A percentile compares a stretch with the other conserved stretches of the same genome.
These are phyloP conservation scores for Allobates femoralis DNA, from an alignment of 2,797 vertebrate genomes.

Conservation along the genomic window DNA sequence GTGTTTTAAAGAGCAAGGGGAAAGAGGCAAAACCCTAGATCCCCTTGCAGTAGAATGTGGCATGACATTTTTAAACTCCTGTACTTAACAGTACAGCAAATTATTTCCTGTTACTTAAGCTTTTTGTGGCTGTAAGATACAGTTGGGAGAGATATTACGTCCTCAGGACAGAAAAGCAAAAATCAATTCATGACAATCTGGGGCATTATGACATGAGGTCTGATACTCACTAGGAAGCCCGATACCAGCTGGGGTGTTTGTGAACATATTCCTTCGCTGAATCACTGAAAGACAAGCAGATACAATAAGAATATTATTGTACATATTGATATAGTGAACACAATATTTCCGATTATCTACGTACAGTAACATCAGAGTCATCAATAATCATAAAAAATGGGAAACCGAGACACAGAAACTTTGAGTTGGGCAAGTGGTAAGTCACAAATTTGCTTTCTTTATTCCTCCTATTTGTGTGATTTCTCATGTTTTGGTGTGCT, in stretches of 20 bases:
- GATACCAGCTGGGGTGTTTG: slow-evolving; percentile 90
- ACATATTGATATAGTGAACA: not conserved
- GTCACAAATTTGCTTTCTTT: too few species aligned
- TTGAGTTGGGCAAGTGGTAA: too few species aligned
- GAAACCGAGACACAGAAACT: too few species aligned
- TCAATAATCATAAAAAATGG: too few species aligned
- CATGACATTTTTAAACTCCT: not conserved
- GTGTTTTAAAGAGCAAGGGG: too few species aligned
- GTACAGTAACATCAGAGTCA: too few species aligned
- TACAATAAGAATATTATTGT: not conserved
- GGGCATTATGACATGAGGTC: too few species aligned
- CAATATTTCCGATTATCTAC: not conserved
- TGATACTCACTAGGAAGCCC: slow-evolving; percentile 93
- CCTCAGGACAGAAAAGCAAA: not conserved
- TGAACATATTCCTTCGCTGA: slow-evolving; percentile 88
- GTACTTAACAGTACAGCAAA: not conserved
- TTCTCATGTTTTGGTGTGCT: too few species aligned
- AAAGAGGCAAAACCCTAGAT: too few species aligned
- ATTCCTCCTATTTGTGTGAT: too few species aligned
- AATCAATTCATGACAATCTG: not conserved
- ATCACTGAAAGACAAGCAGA: slow-evolving; percentile 75
- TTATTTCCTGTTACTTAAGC: not conserved
- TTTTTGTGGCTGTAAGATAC: not conserved
- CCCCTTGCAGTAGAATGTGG: too few species aligned
- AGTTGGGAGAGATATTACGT: too few species aligned